Evolutionary conservation across 1,140 invertebrate genomes (phyloP).

Genomic region (Battus philenor): DNA sequence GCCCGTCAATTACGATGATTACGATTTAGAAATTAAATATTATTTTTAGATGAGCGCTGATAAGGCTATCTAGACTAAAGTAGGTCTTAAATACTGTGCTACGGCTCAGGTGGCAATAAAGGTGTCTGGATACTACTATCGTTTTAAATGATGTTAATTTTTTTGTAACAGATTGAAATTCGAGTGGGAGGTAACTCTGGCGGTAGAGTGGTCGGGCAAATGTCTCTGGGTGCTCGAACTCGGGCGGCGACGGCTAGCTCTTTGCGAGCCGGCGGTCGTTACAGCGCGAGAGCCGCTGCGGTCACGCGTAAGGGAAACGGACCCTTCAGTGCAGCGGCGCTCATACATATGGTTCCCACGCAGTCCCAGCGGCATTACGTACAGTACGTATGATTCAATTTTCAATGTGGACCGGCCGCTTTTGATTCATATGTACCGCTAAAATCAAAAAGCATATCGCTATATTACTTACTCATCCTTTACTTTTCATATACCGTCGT

Average conservation of each 20-base stretch:
- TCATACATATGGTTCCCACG: conserved; percentile 63
- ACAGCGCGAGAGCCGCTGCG: conserved; percentile 61
- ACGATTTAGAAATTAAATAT: too few relatives aligned
- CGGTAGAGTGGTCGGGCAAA: conserved; percentile 74
- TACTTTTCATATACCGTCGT: too few relatives aligned
- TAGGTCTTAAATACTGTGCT: too few relatives aligned
- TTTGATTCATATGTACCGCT: too few relatives aligned
- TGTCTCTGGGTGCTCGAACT: conserved; percentile 58
- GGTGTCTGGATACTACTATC: too few relatives aligned
- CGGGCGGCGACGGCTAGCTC: conserved; percentile 59
- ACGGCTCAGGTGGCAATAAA: too few relatives aligned
- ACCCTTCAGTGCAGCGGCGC: conserved; percentile 57
- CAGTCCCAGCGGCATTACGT: conserved; percentile 65
- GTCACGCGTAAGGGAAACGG: conserved; percentile 58
- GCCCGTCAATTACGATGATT: too few relatives aligned
- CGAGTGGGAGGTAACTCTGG: conserved; percentile 57
- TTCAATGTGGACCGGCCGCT: too few relatives aligned
- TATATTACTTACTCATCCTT: too few relatives aligned
- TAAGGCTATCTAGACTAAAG: too few relatives aligned
- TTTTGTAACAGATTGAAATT: conserved; percentile 42
- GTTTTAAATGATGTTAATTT: neutral
- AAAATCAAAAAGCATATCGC: too few relatives aligned
- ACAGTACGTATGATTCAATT: conserved; percentile 41
- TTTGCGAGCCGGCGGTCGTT: conserved; percentile 49
- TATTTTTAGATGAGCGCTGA: too few relatives aligned